phyloP scores from a whole-genome alignment of 2,797 vertebrate species.

The Gymnothorax reevesii region DNA sequence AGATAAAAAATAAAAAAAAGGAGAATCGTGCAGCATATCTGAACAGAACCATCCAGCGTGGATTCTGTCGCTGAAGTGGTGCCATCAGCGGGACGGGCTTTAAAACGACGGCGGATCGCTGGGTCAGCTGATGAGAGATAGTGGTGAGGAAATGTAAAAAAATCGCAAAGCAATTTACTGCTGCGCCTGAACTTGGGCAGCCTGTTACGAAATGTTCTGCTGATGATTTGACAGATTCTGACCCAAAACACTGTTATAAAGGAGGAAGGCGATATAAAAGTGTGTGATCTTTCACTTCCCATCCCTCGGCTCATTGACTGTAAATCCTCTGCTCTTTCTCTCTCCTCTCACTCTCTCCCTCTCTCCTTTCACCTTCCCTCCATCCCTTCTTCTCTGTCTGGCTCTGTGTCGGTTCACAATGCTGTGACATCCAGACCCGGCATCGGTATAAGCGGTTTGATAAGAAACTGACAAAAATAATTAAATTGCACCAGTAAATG shows the following conservation, averaged over 20 bases:
- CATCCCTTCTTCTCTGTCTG: background rate
- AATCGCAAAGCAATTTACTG: constrained; percentile 1
- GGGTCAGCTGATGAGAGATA: constrained; percentile 12
- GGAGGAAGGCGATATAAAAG: constrained; percentile 16
- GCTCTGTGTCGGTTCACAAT: background rate
- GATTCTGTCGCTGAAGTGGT: background rate
- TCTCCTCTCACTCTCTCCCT: background rate
- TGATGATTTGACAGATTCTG: constrained; percentile 4
- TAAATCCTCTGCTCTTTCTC: background rate
- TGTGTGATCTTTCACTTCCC: constrained; percentile 6
- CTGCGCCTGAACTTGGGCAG: background rate
- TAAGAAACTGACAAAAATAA: background rate
- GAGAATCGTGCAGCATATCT: background rate
- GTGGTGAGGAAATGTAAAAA: constrained; percentile 7
- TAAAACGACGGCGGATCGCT: constrained; percentile 10
- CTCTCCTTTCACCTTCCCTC: background rate
- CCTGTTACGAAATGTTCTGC: constrained; percentile 3
- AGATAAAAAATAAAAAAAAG: background rate
- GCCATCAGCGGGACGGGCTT: background rate
- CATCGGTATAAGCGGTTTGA: constrained; percentile 1
- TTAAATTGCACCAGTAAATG: background rate
- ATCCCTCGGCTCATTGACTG: background rate
- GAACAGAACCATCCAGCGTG: background rate
- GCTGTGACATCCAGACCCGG: constrained; percentile 4
- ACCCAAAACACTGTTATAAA: constrained; percentile 20